A percentile compares a stretch with the other conserved stretches of the same genome.
Conservation (phyloP, 1,140 invertebrate species). For the Trichomalopsis sarcophagae region DNA sequence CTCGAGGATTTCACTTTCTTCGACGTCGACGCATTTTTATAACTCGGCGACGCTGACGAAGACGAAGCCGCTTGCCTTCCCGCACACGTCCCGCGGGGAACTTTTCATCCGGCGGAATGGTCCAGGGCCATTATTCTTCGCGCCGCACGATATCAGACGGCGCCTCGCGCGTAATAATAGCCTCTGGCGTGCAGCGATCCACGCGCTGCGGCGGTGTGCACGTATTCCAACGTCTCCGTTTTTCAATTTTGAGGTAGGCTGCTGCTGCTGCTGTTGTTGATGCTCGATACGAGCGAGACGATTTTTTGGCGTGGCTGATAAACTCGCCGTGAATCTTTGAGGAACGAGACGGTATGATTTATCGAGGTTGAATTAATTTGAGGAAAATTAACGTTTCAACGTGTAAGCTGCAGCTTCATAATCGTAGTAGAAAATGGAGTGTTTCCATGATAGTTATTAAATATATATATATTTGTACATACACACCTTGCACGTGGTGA, state of each 20-base stretch:
- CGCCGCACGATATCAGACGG: not conserved
- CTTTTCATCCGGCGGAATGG: constrained; percentile 42
- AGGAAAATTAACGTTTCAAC: no score
- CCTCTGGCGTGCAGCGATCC: not conserved
- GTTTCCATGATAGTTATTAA: no score
- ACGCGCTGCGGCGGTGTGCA: not conserved
- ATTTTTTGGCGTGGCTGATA: no score
- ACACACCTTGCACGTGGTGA: no score
- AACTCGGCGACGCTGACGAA: constrained; percentile 11
- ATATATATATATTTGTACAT: no score
- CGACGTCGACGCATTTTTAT: constrained; percentile 9
- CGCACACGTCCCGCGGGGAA: constrained; percentile 27
- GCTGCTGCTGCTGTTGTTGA: not conserved
- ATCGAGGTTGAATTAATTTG: no score
- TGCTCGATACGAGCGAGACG: no score
- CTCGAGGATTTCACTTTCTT: constrained; percentile 34
- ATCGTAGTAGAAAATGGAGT: no score
- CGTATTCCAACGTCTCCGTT: not conserved
- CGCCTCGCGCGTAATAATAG: constrained; percentile 46
- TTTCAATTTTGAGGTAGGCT: not conserved
- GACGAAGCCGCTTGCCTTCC: constrained; percentile 28
- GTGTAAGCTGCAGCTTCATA: no score
- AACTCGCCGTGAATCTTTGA: no score
- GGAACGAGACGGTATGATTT: no score
- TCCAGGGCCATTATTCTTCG: constrained; percentile 48